phyloP scores from a whole-genome alignment of 2,113 vertebrate genomes.

The Lepus timidus region DNA sequence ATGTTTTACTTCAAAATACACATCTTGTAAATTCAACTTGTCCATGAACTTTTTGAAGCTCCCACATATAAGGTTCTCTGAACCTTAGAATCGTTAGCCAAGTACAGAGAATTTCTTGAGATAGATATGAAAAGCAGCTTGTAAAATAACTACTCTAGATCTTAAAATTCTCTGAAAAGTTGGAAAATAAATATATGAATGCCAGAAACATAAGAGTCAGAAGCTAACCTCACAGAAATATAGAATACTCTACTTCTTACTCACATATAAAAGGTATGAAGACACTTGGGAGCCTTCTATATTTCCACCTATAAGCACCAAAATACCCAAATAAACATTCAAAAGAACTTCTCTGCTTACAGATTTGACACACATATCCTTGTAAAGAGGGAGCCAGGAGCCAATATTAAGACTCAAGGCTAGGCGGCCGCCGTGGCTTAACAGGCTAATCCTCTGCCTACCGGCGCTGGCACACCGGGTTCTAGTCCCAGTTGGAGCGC shows the following conservation, averaged over 20 bases:
- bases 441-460: too few relatives aligned
- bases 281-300: background rate
- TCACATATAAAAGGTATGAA: background rate
- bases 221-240: background rate
- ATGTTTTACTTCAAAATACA: too few relatives aligned
- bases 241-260: background rate
- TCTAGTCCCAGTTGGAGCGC: too few relatives aligned
- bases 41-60: too few relatives aligned
- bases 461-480: too few relatives aligned
- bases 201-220: background rate
- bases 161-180: background rate
- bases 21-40: too few relatives aligned
- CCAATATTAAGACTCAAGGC: background rate
- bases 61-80: background rate
- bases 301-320: background rate
- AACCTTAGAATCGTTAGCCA: background rate
- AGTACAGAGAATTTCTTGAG: constrained; percentile 36
- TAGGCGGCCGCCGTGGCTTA: background rate
- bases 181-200: background rate
- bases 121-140: background rate
- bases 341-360: background rate
- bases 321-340: constrained; percentile 41
- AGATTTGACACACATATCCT: background rate
- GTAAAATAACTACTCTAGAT: constrained; percentile 36
- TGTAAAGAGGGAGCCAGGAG: background rate